Base-by-base conservation (phyloP, 2,888 invertebrate genomes). In the Hydrotaea diabolus region DNA sequence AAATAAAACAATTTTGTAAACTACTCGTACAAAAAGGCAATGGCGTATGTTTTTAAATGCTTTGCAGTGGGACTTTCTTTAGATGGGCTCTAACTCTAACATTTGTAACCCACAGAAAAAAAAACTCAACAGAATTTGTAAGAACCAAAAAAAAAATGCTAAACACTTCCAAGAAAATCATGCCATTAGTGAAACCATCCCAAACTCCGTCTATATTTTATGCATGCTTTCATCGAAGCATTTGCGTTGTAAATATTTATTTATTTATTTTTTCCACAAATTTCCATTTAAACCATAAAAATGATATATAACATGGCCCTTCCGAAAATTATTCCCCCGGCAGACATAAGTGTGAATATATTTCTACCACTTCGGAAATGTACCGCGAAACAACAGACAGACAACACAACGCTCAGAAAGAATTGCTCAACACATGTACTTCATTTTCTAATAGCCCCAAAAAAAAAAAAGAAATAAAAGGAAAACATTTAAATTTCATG, bases 401-500 rank as follows among this genome's bases (percentile, higher is more conserved):
- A 4, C 21, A 55, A 71, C 31, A 62, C 49, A n/a, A n/a, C n/a
- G n/a, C 62, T 3, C 26, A 7, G 49, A 21, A 2, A 62, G 36
- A 64, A 71, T 62, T 55, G 31, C 13, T 62, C 64, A 55, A 55
- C 74, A 59, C 57, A 69, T 74, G 74, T 66, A 55, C 17, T 39
- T 15, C 36, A 74, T 73, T 39, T 57, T 55, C 55, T 69, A 73
- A 55, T 55, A 73, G 15, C 15, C 26, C 3, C 11, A 43, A 66
- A 13, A 19, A 19, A 64, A n/a, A 49, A 53, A 36, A 36, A 36
- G 13, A 23, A 74, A 46, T n/a, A n/a, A n/a, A n/a, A n/a, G n/a
- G n/a, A 31, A 36, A 64, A 72, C 75, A 72, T 77, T 82, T 49
- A 75, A 77, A 80, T 39, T 57, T 71, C 39, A 13, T 46, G 53